Evolutionary conservation across 2,888 invertebrate genomes (phyloP), one percentile per base, ranked within the genome.

Genomic region (Toxonevra muliebris): DNA sequence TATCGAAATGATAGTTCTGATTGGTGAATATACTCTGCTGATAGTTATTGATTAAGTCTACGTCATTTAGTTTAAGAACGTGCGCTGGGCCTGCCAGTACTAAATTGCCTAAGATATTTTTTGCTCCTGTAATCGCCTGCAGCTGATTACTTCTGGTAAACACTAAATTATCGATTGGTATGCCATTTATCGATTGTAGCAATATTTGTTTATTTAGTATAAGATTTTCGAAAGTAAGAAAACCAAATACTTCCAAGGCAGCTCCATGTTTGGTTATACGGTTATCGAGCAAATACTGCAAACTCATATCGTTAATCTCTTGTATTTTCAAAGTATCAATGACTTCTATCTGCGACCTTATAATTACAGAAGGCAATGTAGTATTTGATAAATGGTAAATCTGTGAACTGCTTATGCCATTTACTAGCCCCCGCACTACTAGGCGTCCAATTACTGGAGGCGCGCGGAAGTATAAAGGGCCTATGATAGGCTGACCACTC

Each of bases 111-210:
- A 69, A 61, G 1, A 84, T 73, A 9, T 69, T 75, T 65, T 84
- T 84, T 3, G 71, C 53, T 0, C 78, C 82, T 0, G 72, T 70
- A 3, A 84, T 76, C 7, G 74, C 68, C 69, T 84, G 83, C 17
- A 80, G 59, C 0, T 69, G 71, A 0, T 63, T 15, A n/a, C 78
- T 74, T 13, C 76, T 72, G 40, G 69, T 76, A 5, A 78, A 75
- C 1, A 84, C 76, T 40, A 79, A 66, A 42, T 75, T 75, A 42
- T 80, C 74, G 60, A 84, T 68, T 0, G 74, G 45, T 40, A 84
- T 77, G 1, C 71, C 74, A 66, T 84, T 84, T 8, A 84, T 82
- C 58, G 73, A 78, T 52, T 77, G 78, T 55, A 84, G 19, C 3
- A 77, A 62, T 0, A 75, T 69, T 0, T 73, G 68, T 7, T 76